Evolutionary conservation across 2,797 vertebrate genomes (phyloP), one percentile per base, ranked within the genome.

Genomic region (Epinephelus malabaricus): DNA sequence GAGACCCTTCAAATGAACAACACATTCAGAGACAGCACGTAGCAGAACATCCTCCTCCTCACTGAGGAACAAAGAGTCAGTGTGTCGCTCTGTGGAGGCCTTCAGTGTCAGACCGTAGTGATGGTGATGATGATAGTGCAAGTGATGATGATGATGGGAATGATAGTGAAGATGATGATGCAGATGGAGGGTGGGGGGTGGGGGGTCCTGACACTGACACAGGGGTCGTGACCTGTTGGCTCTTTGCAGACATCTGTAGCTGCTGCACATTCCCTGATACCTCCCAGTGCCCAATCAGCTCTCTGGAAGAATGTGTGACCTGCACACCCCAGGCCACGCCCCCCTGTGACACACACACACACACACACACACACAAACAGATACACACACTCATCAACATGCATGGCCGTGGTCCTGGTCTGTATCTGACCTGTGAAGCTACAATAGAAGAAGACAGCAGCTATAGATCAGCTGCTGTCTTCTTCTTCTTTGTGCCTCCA

Each of bases 191-290:
- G 19, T 9, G 38, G 50, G 40, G 1, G 45, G 40, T 74, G 80
- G 63, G 53, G 9, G 61, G 25, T 23, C 40, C 82, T 87, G 78
- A 84, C 73, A 65, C 75, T 47, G 43, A 89, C 86, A 84, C 17
- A 19, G 50, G 64, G 88, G 87, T 91, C 87, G 38, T 90, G 91
- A 93, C 94, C 93, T 82, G 66, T 56, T 66, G 74, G 73, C 69
- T 78, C 81, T 88, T 77, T 77, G 60, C 81, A 79, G 90, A 93
- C 92, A 93, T 94, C 92, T 94, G 92, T 83, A 88, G 76, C 82
- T 79, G 50, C 78, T 69, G 73, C 71, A 76, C 72, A 86, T 92
- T 92, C 81, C 88, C 84, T 83, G 85, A 89, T 84, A 92, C 81
- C 73, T 82, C 73, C 56, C 27, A 78, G 58, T 63, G 14, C 60